phyloP scores from a whole-genome alignment of 2,797 vertebrate species.

The Schizopygopsis malacanthus region DNA sequence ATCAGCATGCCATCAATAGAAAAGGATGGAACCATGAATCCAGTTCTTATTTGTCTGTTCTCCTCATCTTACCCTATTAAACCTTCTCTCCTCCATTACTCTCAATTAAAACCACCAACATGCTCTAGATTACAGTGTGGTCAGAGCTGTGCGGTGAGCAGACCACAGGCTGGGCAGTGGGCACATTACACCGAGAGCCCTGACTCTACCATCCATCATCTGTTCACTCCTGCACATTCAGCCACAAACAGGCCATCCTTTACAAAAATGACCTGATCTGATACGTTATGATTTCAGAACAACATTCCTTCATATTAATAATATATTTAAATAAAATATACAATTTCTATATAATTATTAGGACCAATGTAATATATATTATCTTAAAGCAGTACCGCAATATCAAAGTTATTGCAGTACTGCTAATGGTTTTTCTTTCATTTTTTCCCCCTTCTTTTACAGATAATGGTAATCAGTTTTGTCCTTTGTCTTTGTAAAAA shows the following conservation, averaged over 20 bases:
- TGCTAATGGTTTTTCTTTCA: not conserved
- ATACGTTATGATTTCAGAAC: not conserved
- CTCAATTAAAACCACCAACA: slow-evolving; percentile 3
- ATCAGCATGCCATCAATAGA: not conserved
- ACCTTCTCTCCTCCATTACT: not conserved
- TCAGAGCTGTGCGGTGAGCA: not conserved
- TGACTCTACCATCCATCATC: slow-evolving; percentile 42
- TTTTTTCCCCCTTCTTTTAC: not conserved
- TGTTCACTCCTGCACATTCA: slow-evolving; percentile 26
- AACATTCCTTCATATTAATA: not conserved
- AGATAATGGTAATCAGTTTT: slow-evolving; percentile 26
- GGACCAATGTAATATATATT: not conserved
- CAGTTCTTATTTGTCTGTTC: not conserved
- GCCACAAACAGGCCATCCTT: not conserved
- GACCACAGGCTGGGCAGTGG: slow-evolving; percentile 31
- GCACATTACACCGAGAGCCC: slow-evolving; percentile 39
- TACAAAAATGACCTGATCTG: not conserved
- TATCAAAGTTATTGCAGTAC: not conserved
- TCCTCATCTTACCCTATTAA: not conserved
- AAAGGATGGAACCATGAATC: not conserved
- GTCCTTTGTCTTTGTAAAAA: slow-evolving; percentile 51
- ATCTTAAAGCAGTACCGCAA: not conserved
- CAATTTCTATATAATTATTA: not conserved
- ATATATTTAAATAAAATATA: not conserved
- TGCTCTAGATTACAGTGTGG: not conserved